A percentile compares a stretch with the other conserved stretches of the same genome.
Evolutionary conservation across 2,113 vertebrate species (phyloP).

Genomic region (Mus spicilegus): DNA sequence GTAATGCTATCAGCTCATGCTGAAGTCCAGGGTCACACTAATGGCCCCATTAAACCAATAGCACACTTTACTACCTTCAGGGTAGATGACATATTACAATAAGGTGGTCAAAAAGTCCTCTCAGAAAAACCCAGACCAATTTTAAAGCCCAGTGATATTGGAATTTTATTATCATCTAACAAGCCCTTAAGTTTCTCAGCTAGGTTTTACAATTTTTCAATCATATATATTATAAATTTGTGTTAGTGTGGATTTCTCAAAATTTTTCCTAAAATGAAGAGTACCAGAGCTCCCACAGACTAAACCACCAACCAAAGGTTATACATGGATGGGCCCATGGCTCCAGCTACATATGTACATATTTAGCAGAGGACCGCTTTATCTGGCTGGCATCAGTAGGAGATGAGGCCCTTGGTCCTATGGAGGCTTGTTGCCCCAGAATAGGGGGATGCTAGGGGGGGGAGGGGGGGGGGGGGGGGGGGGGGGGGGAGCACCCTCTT

Average conservation of each 20-base stretch:
- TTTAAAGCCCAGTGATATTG: background rate
- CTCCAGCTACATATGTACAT: too few species aligned
- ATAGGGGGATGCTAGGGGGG: too few species aligned
- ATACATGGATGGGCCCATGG: too few species aligned
- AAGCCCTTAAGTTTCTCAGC: background rate
- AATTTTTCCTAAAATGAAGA: background rate
- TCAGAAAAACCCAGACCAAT: background rate
- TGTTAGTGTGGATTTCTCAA: background rate
- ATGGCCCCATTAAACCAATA: slow-evolving; percentile 21
- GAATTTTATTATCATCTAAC: background rate
- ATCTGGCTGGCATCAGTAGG: too few species aligned
- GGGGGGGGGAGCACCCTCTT: too few species aligned
- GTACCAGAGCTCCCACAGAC: too few species aligned
- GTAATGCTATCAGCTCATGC: background rate
- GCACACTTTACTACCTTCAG: background rate
- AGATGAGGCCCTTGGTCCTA: too few species aligned
- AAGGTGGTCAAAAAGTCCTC: background rate
- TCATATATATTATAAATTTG: background rate
- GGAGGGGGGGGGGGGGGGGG: too few species aligned
- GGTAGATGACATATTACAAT: slow-evolving; percentile 31
- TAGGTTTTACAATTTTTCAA: background rate
- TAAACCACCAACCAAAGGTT: too few species aligned
- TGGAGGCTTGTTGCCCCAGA: too few species aligned
- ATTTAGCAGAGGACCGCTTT: too few species aligned
- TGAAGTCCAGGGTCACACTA: slow-evolving; percentile 20